Evolutionary conservation across 2,888 invertebrate species (phyloP), one percentile per base, ranked within the genome.

Genomic region (Eristalis intricaria): DNA sequence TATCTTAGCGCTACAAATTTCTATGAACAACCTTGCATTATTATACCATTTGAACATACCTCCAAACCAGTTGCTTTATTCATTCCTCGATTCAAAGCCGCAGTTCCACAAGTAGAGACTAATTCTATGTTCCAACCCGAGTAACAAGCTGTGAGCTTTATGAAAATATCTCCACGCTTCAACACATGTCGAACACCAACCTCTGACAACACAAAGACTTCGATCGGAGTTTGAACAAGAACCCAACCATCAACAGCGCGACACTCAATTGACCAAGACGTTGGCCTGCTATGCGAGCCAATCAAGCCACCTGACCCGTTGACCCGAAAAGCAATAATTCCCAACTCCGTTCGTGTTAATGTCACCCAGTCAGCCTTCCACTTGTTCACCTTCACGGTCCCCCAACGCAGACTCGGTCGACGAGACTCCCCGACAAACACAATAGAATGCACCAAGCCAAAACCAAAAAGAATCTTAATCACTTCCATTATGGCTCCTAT

Each of bases 391-490:
- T 76, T 82, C 82, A 65, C 10, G 7, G 70, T 69, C 23, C 40
- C 58, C 60, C 68, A 56, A 22, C 66, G 60, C 43, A 22, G 43
- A 7, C 61, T 38, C 26, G 23, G 19, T 8, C 40, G 10, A n/a
- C n/a, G n/a, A n/a, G n/a, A n/a, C n/a, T n/a, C 73, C 73, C 73
- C 73, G 60, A 22, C 60, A 22, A n/a, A 61, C 50, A 79, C 29
- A 68, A 61, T 19, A 61, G 50, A 50, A 50, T 23, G 38, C 22
- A 29, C 38, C 22, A 63, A 43, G 26, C 22, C 13, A 68, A 7
- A 63, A 11, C 23, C n/a, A 71, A 71, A 64, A 83, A 83, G 56
- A 83, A 83, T 77, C 68, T 63, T 78, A 73, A 78, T 77, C 83
- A 69, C 73, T 77, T 83, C 83, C 58, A 78, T 83, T 78, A 83